Percentiles rank a stretch among this genome's conserved stretches.
Evolutionary conservation across 1,140 invertebrate species (phyloP).

Genomic region (Drosophila grimshawi): DNA sequence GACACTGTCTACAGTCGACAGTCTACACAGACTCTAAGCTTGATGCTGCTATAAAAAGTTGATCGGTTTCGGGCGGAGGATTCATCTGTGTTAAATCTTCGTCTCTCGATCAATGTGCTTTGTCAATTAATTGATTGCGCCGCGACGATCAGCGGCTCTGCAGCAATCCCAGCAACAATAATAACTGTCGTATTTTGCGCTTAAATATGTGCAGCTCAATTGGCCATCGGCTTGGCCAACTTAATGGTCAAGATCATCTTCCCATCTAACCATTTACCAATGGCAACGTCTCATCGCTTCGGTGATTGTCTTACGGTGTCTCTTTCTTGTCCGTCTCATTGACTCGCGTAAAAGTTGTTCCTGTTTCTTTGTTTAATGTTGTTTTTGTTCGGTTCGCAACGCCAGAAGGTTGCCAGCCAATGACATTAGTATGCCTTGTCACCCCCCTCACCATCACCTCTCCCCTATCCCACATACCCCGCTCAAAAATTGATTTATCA

Average conservation of each 20-base stretch:
- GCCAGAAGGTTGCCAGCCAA: constrained; percentile 37
- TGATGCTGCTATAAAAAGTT: constrained; percentile 49
- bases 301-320: constrained; percentile 26
- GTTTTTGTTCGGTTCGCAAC: constrained; percentile 5
- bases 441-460: background rate
- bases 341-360: constrained; percentile 66
- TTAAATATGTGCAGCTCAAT: constrained; percentile 75
- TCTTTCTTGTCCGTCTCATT: constrained; percentile 13
- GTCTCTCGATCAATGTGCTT: constrained; percentile 56
- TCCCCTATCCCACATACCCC: background rate
- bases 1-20: constrained; percentile 4
- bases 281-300: constrained; percentile 10
- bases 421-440: background rate
- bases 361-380: constrained; percentile 24
- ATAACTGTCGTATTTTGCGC: constrained; percentile 79
- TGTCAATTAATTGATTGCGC: constrained; percentile 82
- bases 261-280: constrained; percentile 7
- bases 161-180: constrained; percentile 57
- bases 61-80: constrained; percentile 40
- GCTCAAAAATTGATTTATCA: constrained; percentile 55
- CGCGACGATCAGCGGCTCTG: constrained; percentile 22
- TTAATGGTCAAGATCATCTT: constrained; percentile 30
- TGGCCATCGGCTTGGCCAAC: constrained; percentile 31
- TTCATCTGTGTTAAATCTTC: constrained; percentile 27
- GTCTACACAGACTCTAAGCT: background rate